Conservation (phyloP, 2,113 vertebrate species). For the Amblyopsis rosae region DNA sequence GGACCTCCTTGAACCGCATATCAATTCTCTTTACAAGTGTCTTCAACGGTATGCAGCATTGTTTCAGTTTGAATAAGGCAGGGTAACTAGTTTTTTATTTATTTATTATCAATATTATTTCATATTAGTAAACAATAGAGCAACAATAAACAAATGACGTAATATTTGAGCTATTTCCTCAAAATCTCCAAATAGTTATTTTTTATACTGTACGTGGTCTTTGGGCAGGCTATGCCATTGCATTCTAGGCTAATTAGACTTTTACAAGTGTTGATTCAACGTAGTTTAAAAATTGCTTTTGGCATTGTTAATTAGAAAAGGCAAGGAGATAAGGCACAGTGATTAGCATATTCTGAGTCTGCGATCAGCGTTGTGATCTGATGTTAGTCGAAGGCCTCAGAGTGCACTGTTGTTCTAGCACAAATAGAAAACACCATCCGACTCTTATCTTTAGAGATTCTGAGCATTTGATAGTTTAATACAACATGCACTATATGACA, state of each 20-base stretch:
- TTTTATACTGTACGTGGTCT: background rate
- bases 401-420: constrained; percentile 8
- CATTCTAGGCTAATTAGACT: constrained; percentile 30
- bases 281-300: constrained; percentile 32
- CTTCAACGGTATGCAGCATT: background rate
- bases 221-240: background rate
- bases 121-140: too few relatives aligned
- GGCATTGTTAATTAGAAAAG: constrained; percentile 53
- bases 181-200: background rate
- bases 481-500: background rate
- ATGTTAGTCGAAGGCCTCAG: constrained; percentile 20
- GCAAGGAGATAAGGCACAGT: constrained; percentile 31
- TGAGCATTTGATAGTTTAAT: background rate
- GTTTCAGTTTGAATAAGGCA: background rate
- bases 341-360: constrained; percentile 38
- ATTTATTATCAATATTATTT: too few relatives aligned
- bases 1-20: background rate
- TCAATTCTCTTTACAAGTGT: constrained; percentile 1
- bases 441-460: background rate
- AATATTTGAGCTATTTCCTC: too few relatives aligned
- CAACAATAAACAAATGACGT: too few relatives aligned
- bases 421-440: constrained; percentile 1
- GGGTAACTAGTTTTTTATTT: background rate
- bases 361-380: constrained; percentile 35
- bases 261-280: constrained; percentile 37